phyloP scores from a whole-genome alignment of 2,797 vertebrate species.

The Thaleichthys pacificus region DNA sequence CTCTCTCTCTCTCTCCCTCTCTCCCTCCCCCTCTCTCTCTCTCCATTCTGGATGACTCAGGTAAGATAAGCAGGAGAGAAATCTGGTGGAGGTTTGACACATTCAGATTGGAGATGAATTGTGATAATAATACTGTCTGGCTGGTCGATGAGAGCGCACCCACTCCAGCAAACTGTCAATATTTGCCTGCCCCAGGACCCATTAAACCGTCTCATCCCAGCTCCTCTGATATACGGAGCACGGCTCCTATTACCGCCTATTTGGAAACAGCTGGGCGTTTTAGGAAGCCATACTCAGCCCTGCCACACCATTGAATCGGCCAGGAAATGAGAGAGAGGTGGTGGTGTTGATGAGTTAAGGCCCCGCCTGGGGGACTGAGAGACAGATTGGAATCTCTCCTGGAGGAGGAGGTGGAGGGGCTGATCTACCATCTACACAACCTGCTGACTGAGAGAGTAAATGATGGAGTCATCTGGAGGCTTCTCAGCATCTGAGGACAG shows the following conservation, averaged over 20 bases:
- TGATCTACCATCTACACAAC: background rate
- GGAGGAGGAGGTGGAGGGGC: background rate
- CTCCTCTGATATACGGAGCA: constrained; percentile 45
- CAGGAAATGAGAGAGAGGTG: constrained; percentile 23
- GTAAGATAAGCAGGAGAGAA: constrained; percentile 2
- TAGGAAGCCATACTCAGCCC: constrained; percentile 40
- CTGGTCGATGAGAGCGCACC: constrained; percentile 40
- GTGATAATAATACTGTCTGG: constrained; percentile 53
- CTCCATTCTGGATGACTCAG: too few relatives aligned
- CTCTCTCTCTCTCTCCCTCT: too few relatives aligned
- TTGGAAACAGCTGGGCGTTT: constrained; percentile 54
- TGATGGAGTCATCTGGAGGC: too few relatives aligned
- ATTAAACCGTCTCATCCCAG: constrained; percentile 56
- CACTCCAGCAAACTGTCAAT: constrained; percentile 54
- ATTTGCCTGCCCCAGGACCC: constrained; percentile 54
- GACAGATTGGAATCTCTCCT: constrained; percentile 3
- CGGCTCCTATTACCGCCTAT: constrained; percentile 44
- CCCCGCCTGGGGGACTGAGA: constrained; percentile 6
- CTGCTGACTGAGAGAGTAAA: too few relatives aligned
- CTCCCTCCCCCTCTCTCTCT: too few relatives aligned
- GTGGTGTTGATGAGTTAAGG: constrained; percentile 39
- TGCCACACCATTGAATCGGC: constrained; percentile 23
- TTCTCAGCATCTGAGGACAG: too few relatives aligned
- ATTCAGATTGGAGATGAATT: constrained; percentile 52
- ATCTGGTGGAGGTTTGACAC: constrained; percentile 32